Base-by-base conservation (phyloP, 2,888 invertebrate species). In the Carabus problematicus region DNA sequence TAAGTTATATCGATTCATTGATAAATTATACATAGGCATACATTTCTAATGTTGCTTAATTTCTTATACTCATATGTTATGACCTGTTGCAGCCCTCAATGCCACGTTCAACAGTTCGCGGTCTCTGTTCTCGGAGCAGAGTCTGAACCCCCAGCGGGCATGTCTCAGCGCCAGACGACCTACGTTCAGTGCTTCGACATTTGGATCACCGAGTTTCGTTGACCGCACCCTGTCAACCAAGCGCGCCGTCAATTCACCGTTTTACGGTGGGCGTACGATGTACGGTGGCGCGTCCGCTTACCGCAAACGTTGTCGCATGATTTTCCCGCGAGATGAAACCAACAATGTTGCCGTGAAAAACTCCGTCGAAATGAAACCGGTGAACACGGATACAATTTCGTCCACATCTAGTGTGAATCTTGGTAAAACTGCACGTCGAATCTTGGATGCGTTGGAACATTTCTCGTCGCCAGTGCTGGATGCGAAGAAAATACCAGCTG, bases 401-500 rank as follows among this genome's bases (percentile, higher is more conserved):
- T 76, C 72, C 29, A 76, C 76, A 52, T 80, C 80, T 62, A 79
- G 79, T 64, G 77, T 83, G 29, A 82, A 83, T 9, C 85, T 91
- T 79, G 91, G 92, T 77, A 86, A 87, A 72, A 91, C 94, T 3
- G 91, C 95, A 0, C 88, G 89, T 75, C 86, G 90, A 72, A 91
- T 96, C 72, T 82, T 95, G 75, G 90, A 92, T 75, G 86, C 93
- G 4, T 82, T 96, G 66, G 93, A 95, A 78, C 88, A 91, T 75
- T 93, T 92, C 81, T 90, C 93, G 0, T 91, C 94, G 1, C 93
- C 95, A 0, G 81, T 94, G 61, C 84, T 84, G 54, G 94, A 94
- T 79, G 93, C 91, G 1, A 91, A 88, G 76, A 90, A 90, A 77
- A 91, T 94, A 79, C 92, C 92, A 54, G 75, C 75, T 45, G 73